Evolutionary conservation across 2,888 invertebrate genomes (phyloP).

Genomic region (Diarsia brunnea): DNA sequence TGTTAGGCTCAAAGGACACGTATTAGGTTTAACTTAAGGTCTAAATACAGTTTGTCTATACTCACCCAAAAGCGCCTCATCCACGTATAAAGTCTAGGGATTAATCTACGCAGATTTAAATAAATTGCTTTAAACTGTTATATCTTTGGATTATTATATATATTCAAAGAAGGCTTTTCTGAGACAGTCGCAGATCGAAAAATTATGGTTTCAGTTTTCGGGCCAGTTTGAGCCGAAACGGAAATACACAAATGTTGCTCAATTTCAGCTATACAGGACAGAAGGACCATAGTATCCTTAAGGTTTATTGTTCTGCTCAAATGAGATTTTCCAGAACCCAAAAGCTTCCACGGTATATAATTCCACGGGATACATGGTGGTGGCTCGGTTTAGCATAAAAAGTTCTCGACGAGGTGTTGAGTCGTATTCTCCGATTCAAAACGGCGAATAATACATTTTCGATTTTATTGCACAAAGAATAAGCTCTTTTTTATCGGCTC

Average conservation of each 20-base stretch:
- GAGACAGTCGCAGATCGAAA: not conserved
- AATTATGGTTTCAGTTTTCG: too few relatives aligned
- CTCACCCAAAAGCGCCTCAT: slow-evolving; percentile 27
- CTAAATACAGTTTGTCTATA: slow-evolving; percentile 19
- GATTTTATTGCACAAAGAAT: not conserved
- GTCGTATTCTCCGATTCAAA: not conserved
- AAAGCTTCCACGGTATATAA: not conserved
- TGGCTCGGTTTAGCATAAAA: not conserved
- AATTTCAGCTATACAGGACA: not conserved
- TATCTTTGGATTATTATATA: too few relatives aligned
- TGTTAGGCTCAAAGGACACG: not conserved
- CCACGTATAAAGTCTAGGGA: not conserved
- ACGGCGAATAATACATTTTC: not conserved
- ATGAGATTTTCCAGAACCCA: not conserved
- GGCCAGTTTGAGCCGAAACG: not conserved
- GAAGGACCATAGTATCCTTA: not conserved
- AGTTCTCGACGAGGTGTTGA: not conserved
- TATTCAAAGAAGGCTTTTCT: not conserved
- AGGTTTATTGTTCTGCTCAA: not conserved
- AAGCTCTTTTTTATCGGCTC: not conserved
- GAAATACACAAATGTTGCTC: not conserved
- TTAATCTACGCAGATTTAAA: not conserved
- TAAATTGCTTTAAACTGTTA: not conserved
- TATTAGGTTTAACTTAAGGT: not conserved
- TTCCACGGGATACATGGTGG: not conserved